A percentile compares a stretch with the other conserved stretches of the same genome.
These are phyloP conservation scores for Montipora cactus DNA, from an alignment of 64 coral and sea anemone genomes.

Conservation along the genomic window DNA sequence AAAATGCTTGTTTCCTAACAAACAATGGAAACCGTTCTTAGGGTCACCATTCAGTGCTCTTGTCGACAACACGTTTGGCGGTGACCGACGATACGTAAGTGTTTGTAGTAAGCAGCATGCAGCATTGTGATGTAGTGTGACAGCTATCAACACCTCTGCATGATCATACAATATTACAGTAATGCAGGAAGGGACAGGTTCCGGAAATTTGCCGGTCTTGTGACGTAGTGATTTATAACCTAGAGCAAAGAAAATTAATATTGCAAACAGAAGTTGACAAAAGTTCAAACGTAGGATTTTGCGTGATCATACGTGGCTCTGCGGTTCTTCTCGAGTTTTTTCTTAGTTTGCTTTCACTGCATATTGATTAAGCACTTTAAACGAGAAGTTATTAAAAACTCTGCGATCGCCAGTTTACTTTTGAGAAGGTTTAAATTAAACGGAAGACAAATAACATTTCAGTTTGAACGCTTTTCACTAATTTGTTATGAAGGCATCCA, in stretches of 20 bases:
- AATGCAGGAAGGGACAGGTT: background rate
- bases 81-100: background rate
- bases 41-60: background rate
- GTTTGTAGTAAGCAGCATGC: background rate
- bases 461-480: conserved; percentile 5
- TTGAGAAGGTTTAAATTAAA: conserved; percentile 32
- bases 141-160: background rate
- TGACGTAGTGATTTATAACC: background rate
- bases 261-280: conserved; percentile 1
- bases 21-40: background rate
- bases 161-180: background rate
- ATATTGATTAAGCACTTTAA: background rate
- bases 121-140: too few species aligned
- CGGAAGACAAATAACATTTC: conserved; percentile 24
- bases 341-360: background rate
- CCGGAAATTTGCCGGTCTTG: background rate
- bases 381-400: background rate
- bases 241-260: background rate
- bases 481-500: conserved; percentile 13
- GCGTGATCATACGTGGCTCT: background rate
- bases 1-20: background rate
- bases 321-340: background rate
- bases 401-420: background rate
- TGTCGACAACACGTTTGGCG: background rate
- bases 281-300: background rate